Evolutionary conservation across 2,888 invertebrate genomes (phyloP).

Genomic region (Drepanosiphum platanoidis): DNA sequence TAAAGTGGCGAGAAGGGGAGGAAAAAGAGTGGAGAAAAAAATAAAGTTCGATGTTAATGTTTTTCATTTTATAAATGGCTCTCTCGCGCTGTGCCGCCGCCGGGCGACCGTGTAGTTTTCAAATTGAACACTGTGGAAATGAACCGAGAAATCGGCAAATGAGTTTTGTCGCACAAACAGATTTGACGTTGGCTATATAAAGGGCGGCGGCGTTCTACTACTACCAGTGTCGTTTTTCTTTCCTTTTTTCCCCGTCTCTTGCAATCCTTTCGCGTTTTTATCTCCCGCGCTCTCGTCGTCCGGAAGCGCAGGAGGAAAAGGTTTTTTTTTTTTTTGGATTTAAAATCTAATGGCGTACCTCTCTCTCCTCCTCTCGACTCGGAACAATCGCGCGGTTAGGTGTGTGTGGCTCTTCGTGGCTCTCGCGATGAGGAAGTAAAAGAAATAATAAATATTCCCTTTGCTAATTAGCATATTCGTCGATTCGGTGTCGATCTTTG

Average conservation of each 20-base stretch:
- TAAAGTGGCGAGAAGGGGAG: neutral
- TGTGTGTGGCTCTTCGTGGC: too few relatives aligned
- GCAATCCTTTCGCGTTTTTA: too few relatives aligned
- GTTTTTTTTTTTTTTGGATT: too few relatives aligned
- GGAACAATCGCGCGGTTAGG: too few relatives aligned
- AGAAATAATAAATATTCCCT: too few relatives aligned
- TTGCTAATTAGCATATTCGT: too few relatives aligned
- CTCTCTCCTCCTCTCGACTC: too few relatives aligned
- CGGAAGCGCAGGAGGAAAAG: constrained; percentile 53
- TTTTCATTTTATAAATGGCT: constrained; percentile 31
- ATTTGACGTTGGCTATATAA: constrained; percentile 51
- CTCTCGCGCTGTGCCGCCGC: neutral
- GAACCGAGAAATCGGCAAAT: constrained; percentile 61
- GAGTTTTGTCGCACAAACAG: constrained; percentile 61
- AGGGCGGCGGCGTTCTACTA: neutral
- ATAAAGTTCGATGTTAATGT: constrained; percentile 24
- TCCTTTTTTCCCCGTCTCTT: neutral
- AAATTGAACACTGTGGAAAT: constrained; percentile 60
- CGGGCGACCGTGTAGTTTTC: constrained; percentile 30
- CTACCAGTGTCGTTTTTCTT: neutral
- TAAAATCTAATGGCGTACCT: too few relatives aligned
- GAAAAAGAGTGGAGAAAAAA: neutral
- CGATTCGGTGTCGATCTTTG: too few relatives aligned
- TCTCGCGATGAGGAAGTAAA: too few relatives aligned
- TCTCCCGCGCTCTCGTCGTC: constrained; percentile 29